Percentiles rank a stretch among this genome's conserved stretches.
Conservation (phyloP, 2,113 vertebrate species). For the Etia nguti region DNA sequence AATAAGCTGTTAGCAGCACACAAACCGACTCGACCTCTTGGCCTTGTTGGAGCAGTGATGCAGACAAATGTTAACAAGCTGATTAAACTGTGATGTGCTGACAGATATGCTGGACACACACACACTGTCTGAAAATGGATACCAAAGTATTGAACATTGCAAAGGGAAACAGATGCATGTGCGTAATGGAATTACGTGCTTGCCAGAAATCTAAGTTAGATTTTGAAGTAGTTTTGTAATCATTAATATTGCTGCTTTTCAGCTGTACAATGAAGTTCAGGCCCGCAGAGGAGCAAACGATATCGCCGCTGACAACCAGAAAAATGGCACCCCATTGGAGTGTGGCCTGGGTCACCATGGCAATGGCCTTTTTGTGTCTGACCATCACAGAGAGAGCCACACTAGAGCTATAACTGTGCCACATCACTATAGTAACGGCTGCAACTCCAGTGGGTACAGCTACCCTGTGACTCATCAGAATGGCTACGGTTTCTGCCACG, state of each 20-base stretch:
- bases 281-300: constrained; percentile 82
- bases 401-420: constrained; percentile 1
- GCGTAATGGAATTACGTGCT: background rate
- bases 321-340: constrained; percentile 58
- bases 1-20: constrained; percentile 41
- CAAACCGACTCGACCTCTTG: constrained; percentile 8
- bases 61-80: constrained; percentile 68
- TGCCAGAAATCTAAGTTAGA: constrained; percentile 5
- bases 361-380: constrained; percentile 11
- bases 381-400: constrained; percentile 36
- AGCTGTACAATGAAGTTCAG: constrained; percentile 94
- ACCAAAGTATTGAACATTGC: constrained; percentile 12
- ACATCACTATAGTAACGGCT: constrained; percentile 33
- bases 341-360: constrained; percentile 60
- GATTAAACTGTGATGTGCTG: constrained; percentile 52
- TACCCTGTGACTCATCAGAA: constrained; percentile 41
- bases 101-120: constrained; percentile 28
- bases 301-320: constrained; percentile 47
- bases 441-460: constrained; percentile 17
- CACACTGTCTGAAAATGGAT: constrained; percentile 41
- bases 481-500: constrained; percentile 33
- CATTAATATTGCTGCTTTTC: constrained; percentile 22
- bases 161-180: background rate
- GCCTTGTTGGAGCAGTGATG: constrained; percentile 42
- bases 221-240: background rate